phyloP scores from a whole-genome alignment of 2,888 invertebrate species.

The Gisinianus flammeolus region DNA sequence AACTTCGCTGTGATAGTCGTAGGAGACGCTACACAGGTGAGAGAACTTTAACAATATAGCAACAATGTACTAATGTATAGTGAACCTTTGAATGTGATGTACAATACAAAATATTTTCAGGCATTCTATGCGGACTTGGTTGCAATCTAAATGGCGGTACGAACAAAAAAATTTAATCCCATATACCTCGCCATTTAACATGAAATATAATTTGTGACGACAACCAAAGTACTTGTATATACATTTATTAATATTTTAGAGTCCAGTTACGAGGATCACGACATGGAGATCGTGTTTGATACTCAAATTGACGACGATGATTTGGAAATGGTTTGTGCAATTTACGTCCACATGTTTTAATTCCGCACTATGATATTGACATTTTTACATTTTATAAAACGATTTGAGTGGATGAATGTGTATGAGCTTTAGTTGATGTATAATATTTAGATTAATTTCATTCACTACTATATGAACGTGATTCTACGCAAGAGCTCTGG shows the following conservation, averaged over 20 bases:
- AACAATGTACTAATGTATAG: no score
- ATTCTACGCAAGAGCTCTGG: slow-evolving; percentile 65
- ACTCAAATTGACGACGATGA: slow-evolving; percentile 72
- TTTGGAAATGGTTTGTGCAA: slow-evolving; percentile 66
- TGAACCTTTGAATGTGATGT: no score
- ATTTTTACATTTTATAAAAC: neutral
- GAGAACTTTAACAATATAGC: no score
- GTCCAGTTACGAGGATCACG: slow-evolving; percentile 64
- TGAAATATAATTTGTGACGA: no score
- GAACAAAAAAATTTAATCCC: slow-evolving; percentile 44
- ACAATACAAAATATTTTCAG: no score
- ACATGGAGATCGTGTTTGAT: slow-evolving; percentile 81
- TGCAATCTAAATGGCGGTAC: slow-evolving; percentile 64
- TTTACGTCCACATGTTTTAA: neutral
- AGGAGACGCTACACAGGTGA: slow-evolving; percentile 73
- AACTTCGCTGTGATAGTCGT: slow-evolving; percentile 61
- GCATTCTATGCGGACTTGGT: slow-evolving; percentile 88
- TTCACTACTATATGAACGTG: slow-evolving; percentile 75
- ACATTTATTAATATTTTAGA: neutral
- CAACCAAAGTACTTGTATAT: neutral
- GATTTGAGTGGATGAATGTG: neutral
- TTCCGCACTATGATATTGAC: neutral
- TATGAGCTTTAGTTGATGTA: neutral
- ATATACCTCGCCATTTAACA: slow-evolving; percentile 85
- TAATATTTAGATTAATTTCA: slow-evolving; percentile 71